Evolutionary conservation across 1,140 invertebrate genomes (phyloP), one percentile per base, ranked within the genome.

Genomic region (fruit fly (Drosophila melanogaster)): DNA sequence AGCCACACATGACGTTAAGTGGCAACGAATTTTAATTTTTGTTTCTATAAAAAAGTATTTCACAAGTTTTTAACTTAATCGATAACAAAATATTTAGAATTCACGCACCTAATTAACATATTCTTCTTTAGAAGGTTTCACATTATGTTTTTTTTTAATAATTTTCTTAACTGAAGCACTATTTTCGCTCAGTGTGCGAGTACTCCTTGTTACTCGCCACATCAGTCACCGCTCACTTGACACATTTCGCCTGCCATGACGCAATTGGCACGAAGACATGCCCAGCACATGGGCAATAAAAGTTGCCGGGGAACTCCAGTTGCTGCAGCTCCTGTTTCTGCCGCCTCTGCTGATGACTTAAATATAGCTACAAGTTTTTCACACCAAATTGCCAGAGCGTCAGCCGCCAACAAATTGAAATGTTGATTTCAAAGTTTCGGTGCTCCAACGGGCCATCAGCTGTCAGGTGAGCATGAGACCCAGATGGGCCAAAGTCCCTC

Each of bases 141-240:
- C n/a, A 22, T 22, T 22, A 22, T 22, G 19, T 1, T 19, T 19
- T 22, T 7, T 14, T 1, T 7, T n/a, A n/a, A n/a, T n/a, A 12
- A 22, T 19, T 22, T 40, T 5, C 15, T 14, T 8, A 26, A 26
- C 26, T 26, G 2, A 6, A 26, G 5, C 8, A n/a, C 5, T 5
- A 4, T 15, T 38, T 47, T 14, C 4, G 15, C 6, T 15, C 24
- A 49, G 67, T 70, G 79, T 37, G 15, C 15, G 17, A 19, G 57
- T 57, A 43, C 66, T 81, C 40, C 87, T 91, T 81, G 84, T 86
- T 90, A 84, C 74, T 91, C 74, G 90, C 85, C 77, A 91, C 83
- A 91, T 91, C 90, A 91, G 90, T 91, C 90, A 91, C 81, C 86
- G 81, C 83, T 91, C 90, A 91, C 90, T 90, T 91, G 90, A 86